Conservation (phyloP, 37 sponge, comb jelly and placozoan species). For the Aphrocallistes beatrix region DNA sequence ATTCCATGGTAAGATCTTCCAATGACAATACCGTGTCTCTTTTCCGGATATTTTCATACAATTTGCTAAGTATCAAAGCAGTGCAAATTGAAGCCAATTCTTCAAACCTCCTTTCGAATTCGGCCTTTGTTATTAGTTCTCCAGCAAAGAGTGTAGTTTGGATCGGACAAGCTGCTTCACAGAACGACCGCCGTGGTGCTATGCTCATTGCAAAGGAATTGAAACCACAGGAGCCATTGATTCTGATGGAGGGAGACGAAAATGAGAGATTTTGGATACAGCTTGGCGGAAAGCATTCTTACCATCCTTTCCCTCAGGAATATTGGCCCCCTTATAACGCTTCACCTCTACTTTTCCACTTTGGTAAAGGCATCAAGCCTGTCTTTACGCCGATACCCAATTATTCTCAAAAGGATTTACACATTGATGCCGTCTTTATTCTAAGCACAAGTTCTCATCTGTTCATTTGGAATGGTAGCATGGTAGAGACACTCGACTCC, state of each 20-base stretch:
- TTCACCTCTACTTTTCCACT: neutral
- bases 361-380: neutral
- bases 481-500: neutral
- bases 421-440: neutral
- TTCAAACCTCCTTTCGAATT: neutral
- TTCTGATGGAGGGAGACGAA: neutral
- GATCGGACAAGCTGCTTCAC: slow-evolving; percentile 7
- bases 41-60: neutral
- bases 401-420: neutral
- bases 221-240: neutral
- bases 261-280: neutral
- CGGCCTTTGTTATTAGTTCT: neutral
- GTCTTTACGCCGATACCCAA: neutral
- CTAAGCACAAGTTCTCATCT: neutral
- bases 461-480: neutral
- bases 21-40: neutral
- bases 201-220: neutral
- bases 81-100: neutral
- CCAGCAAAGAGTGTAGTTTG: neutral
- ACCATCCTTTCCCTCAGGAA: neutral
- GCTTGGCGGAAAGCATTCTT: neutral
- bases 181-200: neutral
- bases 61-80: neutral
- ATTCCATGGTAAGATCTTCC: neutral
- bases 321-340: neutral